Evolutionary conservation across 2,797 vertebrate genomes (phyloP), one percentile per base, ranked within the genome.

Genomic region (Bryconaethiops microstoma): DNA sequence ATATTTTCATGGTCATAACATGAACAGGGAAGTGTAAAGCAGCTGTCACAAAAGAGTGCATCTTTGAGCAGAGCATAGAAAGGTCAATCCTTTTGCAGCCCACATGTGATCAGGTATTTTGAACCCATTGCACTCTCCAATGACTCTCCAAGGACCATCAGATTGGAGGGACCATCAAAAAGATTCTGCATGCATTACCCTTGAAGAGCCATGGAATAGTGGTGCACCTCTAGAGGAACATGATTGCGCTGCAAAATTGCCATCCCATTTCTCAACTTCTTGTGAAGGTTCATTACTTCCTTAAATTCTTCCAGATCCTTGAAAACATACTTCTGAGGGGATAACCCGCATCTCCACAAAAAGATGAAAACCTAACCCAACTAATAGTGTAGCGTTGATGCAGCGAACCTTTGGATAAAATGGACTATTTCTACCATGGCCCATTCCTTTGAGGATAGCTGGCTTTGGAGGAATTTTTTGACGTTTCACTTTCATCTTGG

Each of bases 401-500:
- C 13, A 6, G 69, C 9, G 1, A 50, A 13, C 48, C 69, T 35
- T 50, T 1, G 19, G 35, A 52, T 29, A 25, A 71, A 42, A 42
- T 39, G 17, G 17, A 7, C 48, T 50, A 14, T 71, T 25, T 54
- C 23, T 21, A 71, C n/a, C 68, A 25, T n/a, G 21, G 45, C 7
- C 13, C 45, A 7, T 69, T 25, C 8, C 68, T 70, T 52, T 52
- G 48, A 70, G 25, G 42, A 21, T 50, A 12, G 23, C 4, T 70
- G 50, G 29, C 29, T 39, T 40, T 35, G 54, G 52, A n/a, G 12
- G 71, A 19, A 17, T 8, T 71, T 17, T 19, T 14, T 19, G 7
- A 40, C 29, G 0, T 71, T 72, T 35, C 70, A 6, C 71, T 73
- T 73, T 73, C 45, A 73, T 73, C 71, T 73, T n/a, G 21, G 54